phyloP scores from a whole-genome alignment of 2,888 invertebrate genomes.

The Bimastos eiseni region DNA sequence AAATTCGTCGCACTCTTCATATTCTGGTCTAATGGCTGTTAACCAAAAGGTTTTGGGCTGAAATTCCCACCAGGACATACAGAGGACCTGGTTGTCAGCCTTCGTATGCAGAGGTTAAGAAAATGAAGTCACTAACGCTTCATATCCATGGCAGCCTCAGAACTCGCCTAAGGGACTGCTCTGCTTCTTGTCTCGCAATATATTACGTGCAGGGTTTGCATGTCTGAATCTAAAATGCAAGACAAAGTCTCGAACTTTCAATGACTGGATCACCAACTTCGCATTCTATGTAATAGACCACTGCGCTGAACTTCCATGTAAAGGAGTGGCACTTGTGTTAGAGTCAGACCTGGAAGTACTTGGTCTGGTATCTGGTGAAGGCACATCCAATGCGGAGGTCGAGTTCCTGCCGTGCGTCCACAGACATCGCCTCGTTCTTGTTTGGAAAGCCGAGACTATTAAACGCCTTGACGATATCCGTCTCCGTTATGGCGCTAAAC shows the following conservation, averaged over 20 bases:
- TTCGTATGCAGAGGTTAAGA: too few species aligned
- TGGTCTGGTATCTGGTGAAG: slow-evolving; percentile 96
- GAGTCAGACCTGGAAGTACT: slow-evolving; percentile 79
- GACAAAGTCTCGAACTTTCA: too few species aligned
- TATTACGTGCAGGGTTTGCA: too few species aligned
- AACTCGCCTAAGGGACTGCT: too few species aligned
- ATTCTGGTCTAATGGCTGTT: too few species aligned
- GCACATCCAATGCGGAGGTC: slow-evolving; percentile 97
- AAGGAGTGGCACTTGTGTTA: background rate
- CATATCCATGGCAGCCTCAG: too few species aligned
- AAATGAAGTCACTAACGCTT: too few species aligned
- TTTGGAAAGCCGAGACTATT: slow-evolving; percentile 81
- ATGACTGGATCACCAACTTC: background rate
- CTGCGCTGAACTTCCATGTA: background rate
- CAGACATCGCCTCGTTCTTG: slow-evolving; percentile 91
- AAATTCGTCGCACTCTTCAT: background rate
- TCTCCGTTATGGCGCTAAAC: slow-evolving; percentile 96
- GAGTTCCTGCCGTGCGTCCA: slow-evolving; percentile 89
- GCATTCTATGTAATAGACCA: background rate
- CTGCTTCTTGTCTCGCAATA: too few species aligned
- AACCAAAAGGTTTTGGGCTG: too few species aligned
- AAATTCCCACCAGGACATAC: too few species aligned
- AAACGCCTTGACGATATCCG: slow-evolving; percentile 93
- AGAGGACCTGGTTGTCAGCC: too few species aligned
- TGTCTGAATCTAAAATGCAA: too few species aligned